Evolutionary conservation across 2,113 vertebrate genomes (phyloP).

Genomic region (Symphodus melops): DNA sequence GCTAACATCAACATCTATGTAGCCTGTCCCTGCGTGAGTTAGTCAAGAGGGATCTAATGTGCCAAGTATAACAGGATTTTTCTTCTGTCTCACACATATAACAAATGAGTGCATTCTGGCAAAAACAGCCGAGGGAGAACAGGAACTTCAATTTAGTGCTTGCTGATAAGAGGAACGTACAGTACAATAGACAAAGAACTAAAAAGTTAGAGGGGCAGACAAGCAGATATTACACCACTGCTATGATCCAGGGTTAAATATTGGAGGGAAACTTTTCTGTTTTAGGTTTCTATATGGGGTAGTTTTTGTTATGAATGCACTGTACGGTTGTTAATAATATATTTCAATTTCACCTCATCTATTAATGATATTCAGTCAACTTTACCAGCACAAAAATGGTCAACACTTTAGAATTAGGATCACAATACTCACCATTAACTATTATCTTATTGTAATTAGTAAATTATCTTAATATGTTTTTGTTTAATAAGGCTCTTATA

Average conservation of each 20-base stretch:
- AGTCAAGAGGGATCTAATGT: background rate
- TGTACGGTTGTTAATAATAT: background rate
- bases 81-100: conserved; percentile 7
- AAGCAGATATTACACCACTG: background rate
- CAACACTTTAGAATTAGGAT: too few species aligned
- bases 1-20: background rate
- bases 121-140: conserved; percentile 21
- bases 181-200: conserved; percentile 17
- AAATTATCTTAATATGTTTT: too few species aligned
- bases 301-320: background rate
- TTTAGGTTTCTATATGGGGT: too few species aligned
- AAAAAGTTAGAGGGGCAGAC: background rate
- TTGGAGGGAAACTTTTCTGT: background rate
- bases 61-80: conserved; percentile 10
- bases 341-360: too few species aligned
- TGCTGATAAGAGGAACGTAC: conserved; percentile 48
- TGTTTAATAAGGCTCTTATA: too few species aligned
- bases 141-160: conserved; percentile 43
- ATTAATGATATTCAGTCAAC: too few species aligned
- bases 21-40: conserved; percentile 13
- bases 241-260: background rate
- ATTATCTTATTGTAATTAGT: too few species aligned
- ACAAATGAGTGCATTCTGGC: conserved; percentile 3
- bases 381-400: too few species aligned
- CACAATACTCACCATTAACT: too few species aligned